Base-by-base conservation (phyloP, 2,113 vertebrate species). In the Ptilonorhynchus violaceus region DNA sequence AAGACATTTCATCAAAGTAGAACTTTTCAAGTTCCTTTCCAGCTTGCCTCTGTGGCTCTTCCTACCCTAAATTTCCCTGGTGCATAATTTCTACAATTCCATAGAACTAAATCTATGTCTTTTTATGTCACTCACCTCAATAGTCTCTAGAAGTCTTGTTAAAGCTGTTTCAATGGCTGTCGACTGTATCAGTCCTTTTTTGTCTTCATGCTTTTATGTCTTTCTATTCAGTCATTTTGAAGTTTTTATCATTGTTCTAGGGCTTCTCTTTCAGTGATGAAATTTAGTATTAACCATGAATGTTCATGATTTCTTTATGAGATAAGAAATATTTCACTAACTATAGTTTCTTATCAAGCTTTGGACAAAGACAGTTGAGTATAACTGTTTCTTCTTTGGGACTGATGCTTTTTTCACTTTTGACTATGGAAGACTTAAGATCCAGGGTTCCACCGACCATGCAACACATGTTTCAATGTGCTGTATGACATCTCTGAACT, bases 401-500 rank as follows among this genome's bases (percentile, higher is more conserved):
- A 25, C 7, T 74, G 56, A 16, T 46, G 6, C 2, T 52, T 73
- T 59, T 60, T 80, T 42, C 17, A 25, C 27, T 72, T 85, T 52
- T 83, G n/a, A 25, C 33, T 46, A 6, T 22, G 46, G 56, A 70
- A 46, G 10, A 44, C 39, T 56, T 64, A 52, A 44, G 85, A 42
- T 73, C 23, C 63, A 87, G 77, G 25, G 25, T 79, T 67, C 16
- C n/a, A 58, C 8, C 85, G 37, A 53, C 27, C 16, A 19, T 17
- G 11, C 3, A 52, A 24, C 10, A 24, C 10, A 31, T 4, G 0
- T 85, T 90, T 92, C n/a, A 37, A 42, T 25, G 41, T 59, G 13
- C 74, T 64, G 6, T 56, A 30, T 0, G 0, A 31, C 10, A 13
- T 24, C 31, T 63, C 25, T 39, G n/a, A 84, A 39, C 5, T 15